Percentiles rank a stretch among this genome's conserved stretches.
These are phyloP conservation scores for Euzophera pinguis DNA, from an alignment of 2,888 invertebrate genomes.

Conservation along the genomic window DNA sequence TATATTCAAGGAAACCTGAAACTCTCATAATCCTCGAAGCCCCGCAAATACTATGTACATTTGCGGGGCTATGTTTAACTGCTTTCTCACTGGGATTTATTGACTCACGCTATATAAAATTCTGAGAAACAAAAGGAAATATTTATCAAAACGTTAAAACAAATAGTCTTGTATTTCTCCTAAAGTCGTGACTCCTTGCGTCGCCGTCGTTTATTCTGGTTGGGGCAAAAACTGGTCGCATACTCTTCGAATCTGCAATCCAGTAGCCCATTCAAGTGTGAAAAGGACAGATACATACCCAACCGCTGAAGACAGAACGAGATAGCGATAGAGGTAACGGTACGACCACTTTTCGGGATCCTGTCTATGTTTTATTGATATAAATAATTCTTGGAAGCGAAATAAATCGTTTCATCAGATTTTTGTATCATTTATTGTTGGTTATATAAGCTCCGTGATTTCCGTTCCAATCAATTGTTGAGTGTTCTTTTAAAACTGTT, in stretches of 20 bases:
- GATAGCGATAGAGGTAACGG: conserved; percentile 59
- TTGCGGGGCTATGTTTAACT: too few species aligned
- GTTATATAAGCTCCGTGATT: background rate
- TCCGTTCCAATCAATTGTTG: background rate
- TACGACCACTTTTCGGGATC: conserved; percentile 44
- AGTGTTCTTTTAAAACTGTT: background rate
- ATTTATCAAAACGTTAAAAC: conserved; percentile 6
- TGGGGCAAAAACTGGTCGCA: conserved; percentile 66
- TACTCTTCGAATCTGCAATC: conserved; percentile 50
- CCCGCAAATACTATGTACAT: too few species aligned
- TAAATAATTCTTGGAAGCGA: conserved; percentile 49
- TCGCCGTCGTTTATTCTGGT: conserved; percentile 22
- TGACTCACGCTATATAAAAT: conserved; percentile 3
- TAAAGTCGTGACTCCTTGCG: conserved; percentile 24
- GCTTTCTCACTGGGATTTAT: background rate
- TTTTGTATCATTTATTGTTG: conserved; percentile 22
- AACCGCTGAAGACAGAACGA: conserved; percentile 29
- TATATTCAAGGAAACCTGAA: too few species aligned
- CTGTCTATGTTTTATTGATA: conserved; percentile 43
- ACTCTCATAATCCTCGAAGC: too few species aligned
- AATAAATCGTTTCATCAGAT: conserved; percentile 30
- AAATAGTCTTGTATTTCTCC: conserved; percentile 7
- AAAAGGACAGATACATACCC: conserved; percentile 41
- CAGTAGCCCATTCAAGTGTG: conserved; percentile 66
- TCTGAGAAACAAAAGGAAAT: conserved; percentile 7